Base-by-base conservation (phyloP, 2,888 invertebrate species). In the Caprella mutica region DNA sequence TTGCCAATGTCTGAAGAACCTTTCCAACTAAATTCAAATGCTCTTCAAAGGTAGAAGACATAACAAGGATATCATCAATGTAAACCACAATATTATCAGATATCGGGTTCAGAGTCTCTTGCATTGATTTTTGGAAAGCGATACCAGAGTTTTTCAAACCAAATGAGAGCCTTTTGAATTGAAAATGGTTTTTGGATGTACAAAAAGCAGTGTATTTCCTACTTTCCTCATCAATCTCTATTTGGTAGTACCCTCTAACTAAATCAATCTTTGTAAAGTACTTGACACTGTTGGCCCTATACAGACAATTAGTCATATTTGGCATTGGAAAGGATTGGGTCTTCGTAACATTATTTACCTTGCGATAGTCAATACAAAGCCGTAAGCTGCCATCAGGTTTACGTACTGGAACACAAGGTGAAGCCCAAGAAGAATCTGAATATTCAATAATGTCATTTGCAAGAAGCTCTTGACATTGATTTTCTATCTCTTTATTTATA, bases 151-250 rank as follows among this genome's bases (percentile, higher is more conserved):
- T 48, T 6, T 19, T 48, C 1, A 48, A 30, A 30, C 30, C 48
- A 27, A 48, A 29, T n/a, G 48, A 30, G 19, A 48, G 29, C 14
- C 48, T 27, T 26, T 48, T 48, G 29, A 27, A 48, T 14, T 48
- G 48, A 21, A 21, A 48, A 4, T 48, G 48, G 2, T 17, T 19
- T 21, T 48, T 30, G 30, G 19, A 27, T n/a, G 48, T 48, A 5
- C 29, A 48, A 48, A 48, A 48, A 5, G 48, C 48, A n/a, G 48
- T 48, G 17, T 29, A 48, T 29, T 48, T 21, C 5, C 30, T 48
- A 17, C 30, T 48, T 1, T 6, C 12, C 19, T 48, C 30, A n/a
- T 48, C 30, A 19, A 48, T 30, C 23, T 48, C 43, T 9, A 43
- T 19, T 26, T 43, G 43, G 23, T 43, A 43, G 4, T 24, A 19